phyloP scores from a whole-genome alignment of 2,888 invertebrate genomes.

The Papilio protenor region DNA sequence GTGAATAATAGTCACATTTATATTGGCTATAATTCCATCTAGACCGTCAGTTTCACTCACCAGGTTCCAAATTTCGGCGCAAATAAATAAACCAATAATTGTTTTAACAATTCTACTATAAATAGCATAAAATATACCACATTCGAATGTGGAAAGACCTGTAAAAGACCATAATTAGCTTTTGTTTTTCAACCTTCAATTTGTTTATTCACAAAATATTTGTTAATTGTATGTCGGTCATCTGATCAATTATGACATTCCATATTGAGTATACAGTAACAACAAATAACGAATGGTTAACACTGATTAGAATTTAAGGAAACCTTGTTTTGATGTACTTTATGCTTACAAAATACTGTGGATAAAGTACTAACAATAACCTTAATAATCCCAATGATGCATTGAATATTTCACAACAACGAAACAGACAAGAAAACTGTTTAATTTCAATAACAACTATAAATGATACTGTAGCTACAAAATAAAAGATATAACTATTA shows the following conservation, averaged over 20 bases:
- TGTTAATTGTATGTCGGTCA: not conserved
- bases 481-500: not conserved
- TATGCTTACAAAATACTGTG: not conserved
- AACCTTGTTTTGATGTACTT: not conserved
- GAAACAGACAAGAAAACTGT: not conserved
- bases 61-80: conserved; percentile 63
- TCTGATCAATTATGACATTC: not conserved
- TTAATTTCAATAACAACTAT: not conserved
- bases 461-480: too few species aligned
- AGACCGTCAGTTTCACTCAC: conserved; percentile 57
- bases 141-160: conserved; percentile 54
- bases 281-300: conserved; percentile 8
- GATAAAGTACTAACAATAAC: not conserved
- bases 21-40: conserved; percentile 60
- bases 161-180: conserved; percentile 20
- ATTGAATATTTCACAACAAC: not conserved
- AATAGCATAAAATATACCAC: conserved; percentile 55
- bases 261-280: not conserved
- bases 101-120: conserved; percentile 62
- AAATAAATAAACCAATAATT: conserved; percentile 56
- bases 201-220: conserved; percentile 6
- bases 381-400: not conserved
- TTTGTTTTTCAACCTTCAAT: not conserved
- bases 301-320: not conserved
- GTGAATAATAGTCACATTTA: conserved; percentile 64